Evolutionary conservation across 2,113 vertebrate species (phyloP).

Genomic region (Ceuthmochares aereus): DNA sequence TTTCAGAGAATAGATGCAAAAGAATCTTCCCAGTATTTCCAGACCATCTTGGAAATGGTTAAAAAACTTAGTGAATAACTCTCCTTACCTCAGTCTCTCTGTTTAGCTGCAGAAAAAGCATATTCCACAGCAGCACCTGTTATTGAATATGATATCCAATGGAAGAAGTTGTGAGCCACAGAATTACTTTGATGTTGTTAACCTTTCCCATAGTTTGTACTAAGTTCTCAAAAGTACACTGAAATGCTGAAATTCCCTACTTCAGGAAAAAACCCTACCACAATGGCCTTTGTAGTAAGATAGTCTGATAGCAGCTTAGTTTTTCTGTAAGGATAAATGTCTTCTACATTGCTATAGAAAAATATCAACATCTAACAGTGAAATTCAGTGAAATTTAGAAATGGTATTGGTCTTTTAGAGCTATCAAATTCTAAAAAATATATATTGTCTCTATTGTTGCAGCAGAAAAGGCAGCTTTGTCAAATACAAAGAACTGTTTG

Average conservation of each 20-base stretch:
- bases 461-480: neutral
- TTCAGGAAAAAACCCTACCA: neutral
- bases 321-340: neutral
- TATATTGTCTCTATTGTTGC: neutral
- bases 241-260: neutral
- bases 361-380: neutral
- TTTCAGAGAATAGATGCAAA: neutral
- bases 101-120: neutral
- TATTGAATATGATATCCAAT: neutral
- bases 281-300: neutral
- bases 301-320: neutral
- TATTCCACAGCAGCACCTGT: neutral
- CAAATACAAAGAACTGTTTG: neutral
- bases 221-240: neutral
- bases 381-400: neutral
- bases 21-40: neutral
- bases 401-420: neutral
- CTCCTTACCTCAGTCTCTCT: neutral
- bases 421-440: neutral
- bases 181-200: neutral
- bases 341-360: neutral
- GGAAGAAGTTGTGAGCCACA: neutral
- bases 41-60: neutral
- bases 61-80: neutral
- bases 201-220: neutral